Evolutionary conservation across 2,113 vertebrate genomes (phyloP), one percentile per base, ranked within the genome.

Genomic region (Rana temporaria): DNA sequence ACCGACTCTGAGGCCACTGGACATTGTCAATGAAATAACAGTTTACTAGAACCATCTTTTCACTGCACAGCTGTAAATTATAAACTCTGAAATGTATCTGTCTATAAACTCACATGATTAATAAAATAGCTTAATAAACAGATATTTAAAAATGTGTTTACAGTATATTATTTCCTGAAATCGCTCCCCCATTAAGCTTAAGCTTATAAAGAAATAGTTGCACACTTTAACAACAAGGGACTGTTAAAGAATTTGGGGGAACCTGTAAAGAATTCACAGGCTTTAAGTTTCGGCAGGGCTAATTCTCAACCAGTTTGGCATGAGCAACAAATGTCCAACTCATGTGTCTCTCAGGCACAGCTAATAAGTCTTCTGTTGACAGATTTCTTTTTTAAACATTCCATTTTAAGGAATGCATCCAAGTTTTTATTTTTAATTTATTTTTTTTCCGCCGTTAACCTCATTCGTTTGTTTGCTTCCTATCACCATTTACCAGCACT

Each of bases 331-430:
- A 87, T 87, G 79, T 85, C 79, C 85, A 86, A 90, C 86, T 85
- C 77, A 86, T 85, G 70, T 86, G 88, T 87, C 81, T 85, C 69
- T 87, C 86, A 88, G 78, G 68, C 72, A 84, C 71, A 62, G 77
- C 63, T 83, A 88, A 88, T 89, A 89, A 89, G 87, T 91, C 81
- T 82, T 85, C 24, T 15, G 75, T 76, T 89, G 84, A 87, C 81
- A 84, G 12, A 87, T 79, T 79, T 86, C 66, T 82, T 86, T 85
- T 81, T 79, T 73, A 84, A 81, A 71, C 66, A 84, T 63, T 87
- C 85, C 81, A 83, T 86, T 88, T 89, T 82, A 85, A 86, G 88
- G 82, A 80, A 65, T 89, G 81, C 15, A 7, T 78, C 84, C 59
- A 86, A 85, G 71, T 87, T 6, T 4, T 84, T 87, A 85, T 82